These are phyloP conservation scores for Styela clava DNA, from an alignment of 23 tunicate species.

Conservation along the genomic window DNA sequence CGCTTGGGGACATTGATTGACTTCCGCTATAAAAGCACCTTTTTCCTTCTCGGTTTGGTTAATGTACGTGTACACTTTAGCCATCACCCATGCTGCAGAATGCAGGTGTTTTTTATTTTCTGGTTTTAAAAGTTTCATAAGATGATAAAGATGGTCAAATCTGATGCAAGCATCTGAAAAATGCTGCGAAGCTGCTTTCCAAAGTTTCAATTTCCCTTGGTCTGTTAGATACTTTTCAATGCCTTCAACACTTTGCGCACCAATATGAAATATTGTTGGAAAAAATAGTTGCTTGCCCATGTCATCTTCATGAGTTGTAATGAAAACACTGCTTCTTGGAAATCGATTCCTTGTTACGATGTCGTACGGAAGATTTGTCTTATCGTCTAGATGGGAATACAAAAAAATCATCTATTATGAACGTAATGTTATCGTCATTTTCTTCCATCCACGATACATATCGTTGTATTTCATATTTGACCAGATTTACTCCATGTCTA, in stretches of 20 bases:
- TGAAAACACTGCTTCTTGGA: not conserved
- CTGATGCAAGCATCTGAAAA: not conserved
- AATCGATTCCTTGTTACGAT: no score
- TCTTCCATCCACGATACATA: not conserved
- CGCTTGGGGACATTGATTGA: not conserved
- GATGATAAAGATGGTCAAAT: not conserved
- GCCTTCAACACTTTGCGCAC: not conserved
- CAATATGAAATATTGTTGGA: not conserved
- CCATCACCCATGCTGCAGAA: not conserved
- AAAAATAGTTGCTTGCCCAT: not conserved
- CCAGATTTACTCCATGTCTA: not conserved
- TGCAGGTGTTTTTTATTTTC: not conserved
- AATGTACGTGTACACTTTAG: not conserved
- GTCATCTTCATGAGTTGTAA: not conserved
- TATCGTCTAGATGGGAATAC: no score
- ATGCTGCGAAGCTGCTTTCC: not conserved
- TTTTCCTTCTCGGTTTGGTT: not conserved
- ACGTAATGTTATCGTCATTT: not conserved
- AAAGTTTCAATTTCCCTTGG: not conserved
- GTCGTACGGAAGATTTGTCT: no score
- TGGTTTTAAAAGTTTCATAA: not conserved
- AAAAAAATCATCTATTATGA: not conserved
- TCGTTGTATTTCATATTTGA: not conserved
- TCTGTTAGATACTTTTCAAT: not conserved
- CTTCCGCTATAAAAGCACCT: not conserved